Conservation (phyloP, 2,888 invertebrate species). For the Netelia inedita region DNA sequence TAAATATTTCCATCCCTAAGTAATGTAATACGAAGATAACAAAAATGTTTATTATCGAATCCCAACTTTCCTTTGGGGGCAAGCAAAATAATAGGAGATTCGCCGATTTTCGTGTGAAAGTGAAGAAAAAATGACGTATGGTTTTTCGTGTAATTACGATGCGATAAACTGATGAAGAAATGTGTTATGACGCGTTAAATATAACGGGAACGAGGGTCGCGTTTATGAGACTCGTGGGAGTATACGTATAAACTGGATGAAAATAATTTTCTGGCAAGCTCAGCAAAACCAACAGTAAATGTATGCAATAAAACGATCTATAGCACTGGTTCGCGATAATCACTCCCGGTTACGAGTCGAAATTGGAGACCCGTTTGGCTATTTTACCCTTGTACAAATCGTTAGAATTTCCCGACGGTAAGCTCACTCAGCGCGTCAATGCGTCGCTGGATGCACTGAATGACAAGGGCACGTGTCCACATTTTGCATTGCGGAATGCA, state of each 20-base stretch:
- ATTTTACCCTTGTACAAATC: neutral
- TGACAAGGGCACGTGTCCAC: neutral
- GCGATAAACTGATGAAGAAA: no score
- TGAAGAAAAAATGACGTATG: no score
- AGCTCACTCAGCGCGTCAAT: neutral
- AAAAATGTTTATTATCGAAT: no score
- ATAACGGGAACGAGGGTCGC: neutral
- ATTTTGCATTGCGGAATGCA: neutral
- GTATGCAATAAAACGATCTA: conserved; percentile 3
- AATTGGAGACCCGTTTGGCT: conserved; percentile 49
- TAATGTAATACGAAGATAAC: no score
- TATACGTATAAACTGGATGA: conserved; percentile 48
- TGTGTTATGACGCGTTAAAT: neutral
- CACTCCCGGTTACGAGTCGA: conserved; percentile 43
- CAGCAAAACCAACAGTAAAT: conserved; percentile 8
- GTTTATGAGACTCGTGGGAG: conserved; percentile 8
- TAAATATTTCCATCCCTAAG: no score
- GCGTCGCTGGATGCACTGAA: neutral
- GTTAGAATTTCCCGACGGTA: neutral
- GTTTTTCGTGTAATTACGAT: no score
- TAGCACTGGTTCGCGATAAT: conserved; percentile 20
- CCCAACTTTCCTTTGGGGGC: no score
- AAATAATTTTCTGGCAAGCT: conserved; percentile 64
- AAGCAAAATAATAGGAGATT: no score
- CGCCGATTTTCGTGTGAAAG: no score